A percentile compares a stretch with the other conserved stretches of the same genome.
phyloP scores from a whole-genome alignment of 30 jellyfish, hydroid and myxozoan species.

The Cassiopea andromeda region DNA sequence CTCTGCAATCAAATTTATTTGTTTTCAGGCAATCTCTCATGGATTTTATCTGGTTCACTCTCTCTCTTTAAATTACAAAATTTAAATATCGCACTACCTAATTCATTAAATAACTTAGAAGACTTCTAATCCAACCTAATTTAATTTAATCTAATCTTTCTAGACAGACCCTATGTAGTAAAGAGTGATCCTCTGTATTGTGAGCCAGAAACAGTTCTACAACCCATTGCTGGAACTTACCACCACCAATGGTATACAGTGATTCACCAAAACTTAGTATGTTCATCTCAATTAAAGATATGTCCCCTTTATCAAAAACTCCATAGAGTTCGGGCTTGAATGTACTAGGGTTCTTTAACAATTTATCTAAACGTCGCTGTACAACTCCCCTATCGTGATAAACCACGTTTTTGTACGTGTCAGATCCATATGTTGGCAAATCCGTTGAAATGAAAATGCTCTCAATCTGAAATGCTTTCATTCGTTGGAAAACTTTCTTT shows the following conservation, averaged over 20 bases:
- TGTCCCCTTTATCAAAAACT: conserved; percentile 86
- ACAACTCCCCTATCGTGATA: conserved; percentile 61
- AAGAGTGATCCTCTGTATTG: conserved; percentile 84
- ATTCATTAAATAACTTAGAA: not conserved
- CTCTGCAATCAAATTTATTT: no score
- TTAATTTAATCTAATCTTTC: not conserved
- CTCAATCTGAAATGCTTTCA: conserved; percentile 28
- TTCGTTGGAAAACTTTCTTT: conserved; percentile 41
- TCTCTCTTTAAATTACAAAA: not conserved
- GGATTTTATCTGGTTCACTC: no score
- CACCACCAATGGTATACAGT: conserved; percentile 91
- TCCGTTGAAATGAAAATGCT: conserved; percentile 85
- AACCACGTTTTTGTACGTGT: conserved; percentile 64
- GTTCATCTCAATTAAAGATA: conserved; percentile 96
- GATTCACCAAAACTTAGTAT: conserved; percentile 95
- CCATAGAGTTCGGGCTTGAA: conserved; percentile 72
- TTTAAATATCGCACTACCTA: not conserved
- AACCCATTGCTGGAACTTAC: conserved; percentile 94
- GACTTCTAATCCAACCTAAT: not conserved
- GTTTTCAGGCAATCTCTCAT: no score
- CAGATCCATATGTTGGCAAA: conserved; percentile 87
- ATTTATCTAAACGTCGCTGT: conserved; percentile 21
- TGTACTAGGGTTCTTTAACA: conserved; percentile 46
- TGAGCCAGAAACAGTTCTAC: conserved; percentile 76
- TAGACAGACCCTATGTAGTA: conserved; percentile 72